Evolutionary conservation across 2,888 invertebrate genomes (phyloP).

Genomic region (Hydropsyche betteni): DNA sequence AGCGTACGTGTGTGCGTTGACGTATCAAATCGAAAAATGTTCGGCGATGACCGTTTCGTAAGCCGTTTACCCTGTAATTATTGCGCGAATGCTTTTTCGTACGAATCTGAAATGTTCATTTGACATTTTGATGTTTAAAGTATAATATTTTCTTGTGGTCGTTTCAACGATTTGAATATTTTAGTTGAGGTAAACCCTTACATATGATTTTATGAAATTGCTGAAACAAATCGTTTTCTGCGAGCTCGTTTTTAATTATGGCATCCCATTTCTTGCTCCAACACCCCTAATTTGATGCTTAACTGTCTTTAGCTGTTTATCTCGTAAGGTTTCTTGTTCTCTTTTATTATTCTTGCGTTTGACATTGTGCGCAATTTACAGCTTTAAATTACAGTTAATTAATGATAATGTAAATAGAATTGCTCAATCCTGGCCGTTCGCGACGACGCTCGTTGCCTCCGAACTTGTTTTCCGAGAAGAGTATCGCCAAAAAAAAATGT

Average conservation of each 20-base stretch:
- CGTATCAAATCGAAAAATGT: too few species aligned
- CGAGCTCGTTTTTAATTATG: conserved; percentile 2
- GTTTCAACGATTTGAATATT: too few species aligned
- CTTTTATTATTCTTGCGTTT: conserved; percentile 40
- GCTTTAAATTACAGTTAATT: conserved; percentile 38
- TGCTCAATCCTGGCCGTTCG: conserved; percentile 29
- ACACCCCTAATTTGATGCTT: conserved; percentile 10
- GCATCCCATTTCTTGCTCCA: background rate
- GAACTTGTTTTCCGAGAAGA: conserved; percentile 10
- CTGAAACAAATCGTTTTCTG: too few species aligned
- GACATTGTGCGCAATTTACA: conserved; percentile 35
- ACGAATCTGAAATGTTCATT: too few species aligned
- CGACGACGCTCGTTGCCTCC: background rate
- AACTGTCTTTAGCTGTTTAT: conserved; percentile 38
- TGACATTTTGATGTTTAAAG: too few species aligned
- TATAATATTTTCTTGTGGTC: too few species aligned
- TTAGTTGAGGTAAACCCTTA: too few species aligned
- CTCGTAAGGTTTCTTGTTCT: conserved; percentile 38
- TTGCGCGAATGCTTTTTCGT: too few species aligned
- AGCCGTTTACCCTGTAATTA: too few species aligned
- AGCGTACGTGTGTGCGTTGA: background rate
- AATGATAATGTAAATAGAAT: conserved; percentile 38
- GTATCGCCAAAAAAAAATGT: conserved; percentile 4
- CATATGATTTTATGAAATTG: too few species aligned
- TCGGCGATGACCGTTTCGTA: too few species aligned